These are phyloP conservation scores for Oreamnos americanus DNA, from an alignment of 2,113 vertebrate species.

Conservation along the genomic window DNA sequence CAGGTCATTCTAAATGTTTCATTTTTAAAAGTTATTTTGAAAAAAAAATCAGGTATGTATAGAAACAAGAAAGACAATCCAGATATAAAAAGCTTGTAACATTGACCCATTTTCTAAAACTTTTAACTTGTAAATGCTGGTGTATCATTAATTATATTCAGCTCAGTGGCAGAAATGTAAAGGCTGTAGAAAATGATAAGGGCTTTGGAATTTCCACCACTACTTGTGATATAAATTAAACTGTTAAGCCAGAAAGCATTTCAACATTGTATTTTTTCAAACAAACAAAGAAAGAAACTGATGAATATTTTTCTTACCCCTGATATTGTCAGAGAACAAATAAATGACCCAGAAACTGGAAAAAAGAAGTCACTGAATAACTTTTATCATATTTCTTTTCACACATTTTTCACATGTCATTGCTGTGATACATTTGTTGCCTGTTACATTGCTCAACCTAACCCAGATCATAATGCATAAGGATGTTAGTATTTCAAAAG, in stretches of 20 bases:
- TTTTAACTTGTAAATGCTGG: slow-evolving; percentile 42
- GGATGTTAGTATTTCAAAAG: slow-evolving; percentile 64
- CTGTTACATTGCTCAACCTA: slow-evolving; percentile 63
- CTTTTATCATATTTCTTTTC: slow-evolving; percentile 65
- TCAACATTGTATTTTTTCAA: slow-evolving; percentile 4
- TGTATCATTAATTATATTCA: slow-evolving; percentile 38
- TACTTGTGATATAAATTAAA: slow-evolving; percentile 45
- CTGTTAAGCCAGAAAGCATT: background rate
- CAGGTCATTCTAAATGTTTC: background rate
- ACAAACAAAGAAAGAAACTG: slow-evolving; percentile 34
- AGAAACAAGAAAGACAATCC: background rate
- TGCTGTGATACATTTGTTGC: slow-evolving; percentile 51
- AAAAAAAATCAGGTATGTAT: background rate
- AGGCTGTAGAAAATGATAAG: slow-evolving; percentile 36
- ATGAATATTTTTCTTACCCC: slow-evolving; percentile 56
- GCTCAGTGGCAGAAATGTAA: background rate
- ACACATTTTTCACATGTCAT: slow-evolving; percentile 50
- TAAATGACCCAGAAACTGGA: slow-evolving; percentile 69
- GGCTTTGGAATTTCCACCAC: background rate
- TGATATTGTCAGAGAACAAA: slow-evolving; percentile 72
- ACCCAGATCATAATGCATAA: slow-evolving; percentile 56
- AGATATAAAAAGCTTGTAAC: slow-evolving; percentile 47
- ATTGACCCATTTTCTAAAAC: slow-evolving; percentile 40
- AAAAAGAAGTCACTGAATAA: slow-evolving; percentile 34
- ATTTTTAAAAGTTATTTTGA: background rate